Conservation (phyloP, 2,888 invertebrate species). For the Osedax frankpressi region DNA sequence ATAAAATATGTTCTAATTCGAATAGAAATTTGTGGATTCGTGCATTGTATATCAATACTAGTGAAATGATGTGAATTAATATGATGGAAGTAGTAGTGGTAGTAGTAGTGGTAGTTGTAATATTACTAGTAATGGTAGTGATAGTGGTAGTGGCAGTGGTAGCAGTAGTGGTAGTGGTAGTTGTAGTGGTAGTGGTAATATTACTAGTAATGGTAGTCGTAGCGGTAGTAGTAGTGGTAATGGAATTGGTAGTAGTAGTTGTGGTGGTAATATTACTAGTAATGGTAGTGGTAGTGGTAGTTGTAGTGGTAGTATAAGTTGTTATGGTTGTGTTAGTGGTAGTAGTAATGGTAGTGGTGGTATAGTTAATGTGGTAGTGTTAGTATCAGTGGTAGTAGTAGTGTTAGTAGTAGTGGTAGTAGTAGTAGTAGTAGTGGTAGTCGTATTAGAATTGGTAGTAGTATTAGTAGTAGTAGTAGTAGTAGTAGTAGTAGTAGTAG, state of each 20-base stretch:
- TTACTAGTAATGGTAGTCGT: neutral
- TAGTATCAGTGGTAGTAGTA: too few relatives aligned
- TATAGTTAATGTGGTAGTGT: conserved; percentile 18
- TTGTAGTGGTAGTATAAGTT: neutral
- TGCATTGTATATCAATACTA: too few relatives aligned
- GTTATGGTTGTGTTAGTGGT: neutral
- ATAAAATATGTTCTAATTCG: too few relatives aligned
- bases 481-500: conserved; percentile 21
- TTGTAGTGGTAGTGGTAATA: neutral
- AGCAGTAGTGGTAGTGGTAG: neutral
- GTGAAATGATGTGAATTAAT: too few relatives aligned
- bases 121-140: neutral
- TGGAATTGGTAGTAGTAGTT: neutral
- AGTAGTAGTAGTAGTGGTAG: too few relatives aligned
- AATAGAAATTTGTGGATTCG: too few relatives aligned
- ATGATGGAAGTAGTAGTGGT: neutral
- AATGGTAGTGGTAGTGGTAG: neutral
- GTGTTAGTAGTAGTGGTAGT: too few relatives aligned
- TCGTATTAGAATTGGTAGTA: too few relatives aligned
- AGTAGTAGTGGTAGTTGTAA: neutral
- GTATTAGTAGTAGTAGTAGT: too few relatives aligned
- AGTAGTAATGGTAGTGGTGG: neutral
- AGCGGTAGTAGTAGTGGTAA: neutral
- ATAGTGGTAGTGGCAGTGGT: neutral
- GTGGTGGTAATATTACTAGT: neutral